These are phyloP conservation scores for Macrosteles quadrilineatus DNA, from an alignment of 1,140 invertebrate genomes.

Conservation along the genomic window DNA sequence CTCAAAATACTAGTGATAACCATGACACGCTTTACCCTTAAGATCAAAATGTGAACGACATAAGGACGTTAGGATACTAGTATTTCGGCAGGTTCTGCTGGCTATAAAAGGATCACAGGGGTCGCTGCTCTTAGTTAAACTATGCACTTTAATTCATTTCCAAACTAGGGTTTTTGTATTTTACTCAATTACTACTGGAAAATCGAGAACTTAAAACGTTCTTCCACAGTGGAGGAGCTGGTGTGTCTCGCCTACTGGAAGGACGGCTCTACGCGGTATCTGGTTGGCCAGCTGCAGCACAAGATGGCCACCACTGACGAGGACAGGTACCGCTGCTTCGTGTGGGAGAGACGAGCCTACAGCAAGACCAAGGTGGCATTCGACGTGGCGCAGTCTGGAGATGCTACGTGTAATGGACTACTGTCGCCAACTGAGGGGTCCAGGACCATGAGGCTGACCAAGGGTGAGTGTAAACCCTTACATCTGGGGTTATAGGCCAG, in stretches of 20 bases:
- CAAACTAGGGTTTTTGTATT: too few species aligned
- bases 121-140: not conserved
- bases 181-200: too few species aligned
- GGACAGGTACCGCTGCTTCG: slow-evolving; percentile 69
- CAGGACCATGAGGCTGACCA: slow-evolving; percentile 62
- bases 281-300: slow-evolving; percentile 67
- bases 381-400: slow-evolving; percentile 74
- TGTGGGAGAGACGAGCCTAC: slow-evolving; percentile 55
- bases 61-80: too few species aligned
- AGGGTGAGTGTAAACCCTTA: slow-evolving; percentile 54
- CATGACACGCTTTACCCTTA: too few species aligned
- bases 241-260: slow-evolving; percentile 83
- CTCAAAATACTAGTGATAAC: too few species aligned
- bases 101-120: not conserved
- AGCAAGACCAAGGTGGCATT: slow-evolving; percentile 53
- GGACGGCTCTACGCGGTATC: slow-evolving; percentile 77
- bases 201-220: too few species aligned
- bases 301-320: slow-evolving; percentile 58
- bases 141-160: too few species aligned
- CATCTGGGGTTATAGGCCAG: too few species aligned
- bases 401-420: slow-evolving; percentile 78
- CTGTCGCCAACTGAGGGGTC: slow-evolving; percentile 63
- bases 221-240: slow-evolving; percentile 69
- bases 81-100: too few species aligned
- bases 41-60: too few species aligned